phyloP scores from a whole-genome alignment of 1,140 invertebrate genomes.

The Paraescarpia echinospica region DNA sequence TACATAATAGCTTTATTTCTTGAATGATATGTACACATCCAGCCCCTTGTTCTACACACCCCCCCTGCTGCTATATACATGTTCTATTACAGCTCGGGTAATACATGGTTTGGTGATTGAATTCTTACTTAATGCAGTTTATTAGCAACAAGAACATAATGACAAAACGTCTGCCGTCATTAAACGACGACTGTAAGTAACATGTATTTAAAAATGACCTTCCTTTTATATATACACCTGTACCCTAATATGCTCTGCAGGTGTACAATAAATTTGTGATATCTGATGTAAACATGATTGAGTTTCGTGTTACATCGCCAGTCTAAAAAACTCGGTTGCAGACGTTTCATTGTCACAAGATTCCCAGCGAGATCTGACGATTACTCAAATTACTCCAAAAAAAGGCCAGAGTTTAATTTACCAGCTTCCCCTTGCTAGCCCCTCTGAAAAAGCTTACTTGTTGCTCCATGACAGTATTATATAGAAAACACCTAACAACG shows the following conservation, averaged over 20 bases:
- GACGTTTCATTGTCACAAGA: background rate
- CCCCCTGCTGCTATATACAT: background rate
- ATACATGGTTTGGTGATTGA: background rate
- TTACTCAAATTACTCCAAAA: background rate
- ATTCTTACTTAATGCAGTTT: background rate
- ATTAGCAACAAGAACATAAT: background rate
- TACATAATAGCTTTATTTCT: conserved; percentile 2
- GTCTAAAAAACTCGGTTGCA: background rate
- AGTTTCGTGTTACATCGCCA: background rate
- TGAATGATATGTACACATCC: conserved; percentile 1
- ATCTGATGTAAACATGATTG: background rate
- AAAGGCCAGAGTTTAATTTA: background rate
- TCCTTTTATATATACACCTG: background rate
- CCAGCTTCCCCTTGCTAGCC: background rate
- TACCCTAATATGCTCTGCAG: too few species aligned
- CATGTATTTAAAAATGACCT: background rate
- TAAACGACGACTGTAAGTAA: background rate
- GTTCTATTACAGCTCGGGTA: background rate
- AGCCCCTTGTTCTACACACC: background rate
- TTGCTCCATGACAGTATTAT: background rate
- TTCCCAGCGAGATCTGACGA: background rate
- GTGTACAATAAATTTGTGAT: background rate
- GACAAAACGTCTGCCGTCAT: background rate
- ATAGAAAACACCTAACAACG: background rate
- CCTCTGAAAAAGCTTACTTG: background rate